These are phyloP conservation scores for Drosophila limbata DNA, from an alignment of 2,888 invertebrate species.

Conservation along the genomic window DNA sequence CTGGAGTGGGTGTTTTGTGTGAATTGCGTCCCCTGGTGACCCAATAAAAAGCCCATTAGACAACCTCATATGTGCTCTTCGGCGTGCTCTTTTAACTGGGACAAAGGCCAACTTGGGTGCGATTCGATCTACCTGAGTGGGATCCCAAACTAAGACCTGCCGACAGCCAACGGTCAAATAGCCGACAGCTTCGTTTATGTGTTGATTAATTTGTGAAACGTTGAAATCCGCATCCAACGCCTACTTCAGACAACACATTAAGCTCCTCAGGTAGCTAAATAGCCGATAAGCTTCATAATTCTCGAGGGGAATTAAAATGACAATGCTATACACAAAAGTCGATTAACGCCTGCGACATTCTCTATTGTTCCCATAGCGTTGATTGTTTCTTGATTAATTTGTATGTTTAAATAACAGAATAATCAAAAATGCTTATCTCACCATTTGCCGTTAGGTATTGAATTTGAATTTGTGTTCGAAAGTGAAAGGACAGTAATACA, in stretches of 20 bases:
- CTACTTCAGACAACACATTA: conserved; percentile 53
- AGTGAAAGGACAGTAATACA: conserved; percentile 69
- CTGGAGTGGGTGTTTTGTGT: conserved; percentile 66
- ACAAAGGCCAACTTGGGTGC: conserved; percentile 66
- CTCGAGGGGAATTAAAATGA: conserved; percentile 47
- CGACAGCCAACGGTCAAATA: conserved; percentile 14
- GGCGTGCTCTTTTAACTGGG: conserved; percentile 63
- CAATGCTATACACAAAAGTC: conserved; percentile 47
- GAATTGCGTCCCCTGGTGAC: conserved; percentile 75
- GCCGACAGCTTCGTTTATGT: conserved; percentile 55
- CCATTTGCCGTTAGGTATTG: conserved; percentile 47
- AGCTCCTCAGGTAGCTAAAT: conserved; percentile 52
- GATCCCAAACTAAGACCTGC: conserved; percentile 21
- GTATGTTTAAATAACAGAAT: conserved; percentile 39
- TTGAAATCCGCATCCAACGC: conserved; percentile 57
- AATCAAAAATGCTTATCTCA: conserved; percentile 46
- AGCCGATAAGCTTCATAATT: conserved; percentile 50
- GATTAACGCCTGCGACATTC: conserved; percentile 34
- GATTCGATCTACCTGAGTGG: conserved; percentile 46
- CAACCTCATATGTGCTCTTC: conserved; percentile 55
- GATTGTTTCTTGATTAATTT: conserved; percentile 68
- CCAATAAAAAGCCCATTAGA: conserved; percentile 76
- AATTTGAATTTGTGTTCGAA: conserved; percentile 37
- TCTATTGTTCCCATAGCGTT: conserved; percentile 31
- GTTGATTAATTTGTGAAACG: conserved; percentile 76